phyloP scores from a whole-genome alignment of 1,140 invertebrate genomes.

The Zaprionus gabonicus region DNA sequence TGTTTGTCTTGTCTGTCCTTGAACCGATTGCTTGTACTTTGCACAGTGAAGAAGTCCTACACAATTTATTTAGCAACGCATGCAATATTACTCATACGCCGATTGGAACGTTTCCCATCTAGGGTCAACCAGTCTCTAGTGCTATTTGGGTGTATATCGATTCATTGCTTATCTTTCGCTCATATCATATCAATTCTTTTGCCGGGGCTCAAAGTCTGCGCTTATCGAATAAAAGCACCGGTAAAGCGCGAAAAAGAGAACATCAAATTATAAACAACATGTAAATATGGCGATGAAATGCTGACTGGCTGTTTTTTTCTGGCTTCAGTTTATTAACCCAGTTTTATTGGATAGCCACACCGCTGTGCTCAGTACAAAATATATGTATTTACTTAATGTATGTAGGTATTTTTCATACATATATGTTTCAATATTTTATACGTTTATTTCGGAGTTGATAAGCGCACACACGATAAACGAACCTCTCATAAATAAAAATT shows the following conservation, averaged over 20 bases:
- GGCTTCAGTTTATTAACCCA: conserved; percentile 73
- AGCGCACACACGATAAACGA: neutral
- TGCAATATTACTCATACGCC: conserved; percentile 57
- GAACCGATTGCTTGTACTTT: conserved; percentile 48
- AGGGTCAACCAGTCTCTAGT: neutral
- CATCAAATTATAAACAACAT: conserved; percentile 70
- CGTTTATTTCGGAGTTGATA: conserved; percentile 16
- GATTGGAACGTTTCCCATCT: conserved; percentile 26
- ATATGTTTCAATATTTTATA: conserved; percentile 9
- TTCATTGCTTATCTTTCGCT: conserved; percentile 40
- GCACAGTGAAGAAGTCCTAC: conserved; percentile 13
- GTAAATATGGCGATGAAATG: conserved; percentile 73
- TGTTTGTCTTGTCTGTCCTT: conserved; percentile 49
- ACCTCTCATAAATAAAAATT: conserved; percentile 8
- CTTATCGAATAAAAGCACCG: conserved; percentile 30
- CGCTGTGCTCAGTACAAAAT: neutral
- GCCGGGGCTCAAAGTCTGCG: conserved; percentile 51
- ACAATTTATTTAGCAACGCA: conserved; percentile 8
- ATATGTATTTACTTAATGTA: neutral
- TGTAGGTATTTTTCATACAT: neutral
- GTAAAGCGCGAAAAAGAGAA: conserved; percentile 33
- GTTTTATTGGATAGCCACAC: conserved; percentile 32
- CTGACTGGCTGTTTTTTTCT: conserved; percentile 56
- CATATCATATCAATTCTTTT: conserved; percentile 31
- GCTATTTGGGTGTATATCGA: conserved; percentile 53